phyloP scores from a whole-genome alignment of 2,888 invertebrate species.

The Cataglyphis rosenhaueri region DNA sequence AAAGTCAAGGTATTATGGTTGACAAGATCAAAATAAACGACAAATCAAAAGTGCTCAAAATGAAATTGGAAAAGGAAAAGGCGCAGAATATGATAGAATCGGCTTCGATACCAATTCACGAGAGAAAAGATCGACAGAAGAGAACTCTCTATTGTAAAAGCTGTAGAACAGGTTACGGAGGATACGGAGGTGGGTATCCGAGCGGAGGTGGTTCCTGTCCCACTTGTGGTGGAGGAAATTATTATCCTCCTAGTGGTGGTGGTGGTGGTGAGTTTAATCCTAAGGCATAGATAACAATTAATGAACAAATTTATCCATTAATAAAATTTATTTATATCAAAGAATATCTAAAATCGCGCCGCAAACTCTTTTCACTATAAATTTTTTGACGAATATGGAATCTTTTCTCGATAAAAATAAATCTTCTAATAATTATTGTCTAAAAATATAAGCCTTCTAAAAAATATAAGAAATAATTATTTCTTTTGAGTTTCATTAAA shows the following conservation, averaged over 20 bases:
- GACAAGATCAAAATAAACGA: constrained; percentile 77
- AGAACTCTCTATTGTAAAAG: constrained; percentile 75
- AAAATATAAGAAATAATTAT: neutral
- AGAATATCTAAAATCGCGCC: neutral
- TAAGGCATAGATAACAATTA: neutral
- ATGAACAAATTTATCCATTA: neutral
- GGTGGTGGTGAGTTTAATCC: constrained; percentile 41
- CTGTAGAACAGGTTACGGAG: constrained; percentile 66
- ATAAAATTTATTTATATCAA: neutral
- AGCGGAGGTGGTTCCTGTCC: constrained; percentile 56
- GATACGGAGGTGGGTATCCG: constrained; percentile 50
- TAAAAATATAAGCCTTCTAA: neutral
- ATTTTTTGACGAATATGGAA: neutral
- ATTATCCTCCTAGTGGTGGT: constrained; percentile 9
- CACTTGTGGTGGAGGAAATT: neutral
- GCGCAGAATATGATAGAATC: constrained; percentile 44
- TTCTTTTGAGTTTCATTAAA: neutral
- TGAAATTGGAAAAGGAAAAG: constrained; percentile 72
- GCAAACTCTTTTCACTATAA: neutral
- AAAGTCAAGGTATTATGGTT: constrained; percentile 78
- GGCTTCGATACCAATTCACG: constrained; percentile 37
- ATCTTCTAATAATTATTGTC: neutral
- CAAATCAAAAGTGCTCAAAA: constrained; percentile 75
- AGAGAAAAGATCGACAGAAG: constrained; percentile 77
- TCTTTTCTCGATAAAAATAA: neutral